Evolutionary conservation across 2,888 invertebrate species (phyloP), one percentile per base, ranked within the genome.

Genomic region (Cotesia congregata): DNA sequence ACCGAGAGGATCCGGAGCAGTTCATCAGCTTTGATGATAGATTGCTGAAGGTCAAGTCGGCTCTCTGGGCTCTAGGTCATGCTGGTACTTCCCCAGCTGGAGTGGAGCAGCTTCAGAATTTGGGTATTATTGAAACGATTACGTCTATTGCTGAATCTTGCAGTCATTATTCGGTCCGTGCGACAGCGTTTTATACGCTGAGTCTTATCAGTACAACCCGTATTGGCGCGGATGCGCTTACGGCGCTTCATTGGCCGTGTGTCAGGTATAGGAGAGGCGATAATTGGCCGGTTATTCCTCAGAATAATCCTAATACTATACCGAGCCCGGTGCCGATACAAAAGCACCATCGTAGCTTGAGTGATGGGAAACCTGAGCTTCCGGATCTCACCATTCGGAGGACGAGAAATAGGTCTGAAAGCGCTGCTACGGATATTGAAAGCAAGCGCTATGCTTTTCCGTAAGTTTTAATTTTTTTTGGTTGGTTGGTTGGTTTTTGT

Each of bases 21-120:
- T 20, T 41, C 12, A 67, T 62, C 1, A 62, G 71, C 1, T 60
- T 75, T 9, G 80, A 81, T 3, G 87, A 84, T 12, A 83, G 84
- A 83, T 93, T 96, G 74, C 90, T 95, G 67, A 93, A 95, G 80
- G 88, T 97, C 64, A 98, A 98, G 89, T 93, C 97, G 5, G 95
- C 97, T 0, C 90, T 98, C 0, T 98, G 98, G 98, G 95, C 96
- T 1, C 88, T 95, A 71, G 96, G 96, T 15, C 96, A 97, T 88
- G 92, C 96, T 9, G 95, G 94, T 1, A 94, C 94, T 0, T 95
- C 96, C 6, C 90, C 92, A 0, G 92, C 93, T 81, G 98, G 98
- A 3, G 91, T 96, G 6, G 93, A 94, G 71, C 93, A 94, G 83
- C 90, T 98, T 41, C 92, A 93, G 85, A 91, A 91, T 59, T 90